A percentile compares a stretch with the other conserved stretches of the same genome.
Evolutionary conservation across 1,140 invertebrate genomes (phyloP).

Genomic region (Helicoverpa zea): DNA sequence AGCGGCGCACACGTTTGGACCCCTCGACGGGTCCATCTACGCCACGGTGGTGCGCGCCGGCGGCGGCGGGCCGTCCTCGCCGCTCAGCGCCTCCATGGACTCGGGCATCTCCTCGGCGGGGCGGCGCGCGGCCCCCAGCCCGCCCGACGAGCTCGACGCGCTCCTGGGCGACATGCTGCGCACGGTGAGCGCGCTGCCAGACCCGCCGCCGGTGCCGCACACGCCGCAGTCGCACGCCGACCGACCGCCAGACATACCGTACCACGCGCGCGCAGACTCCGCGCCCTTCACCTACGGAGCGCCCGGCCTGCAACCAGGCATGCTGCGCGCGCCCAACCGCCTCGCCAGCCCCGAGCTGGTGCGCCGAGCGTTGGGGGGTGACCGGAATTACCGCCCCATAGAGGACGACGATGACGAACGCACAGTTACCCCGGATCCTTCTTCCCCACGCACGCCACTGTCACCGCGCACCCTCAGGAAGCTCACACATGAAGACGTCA

Average conservation of each 20-base stretch:
- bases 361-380: constrained; percentile 88
- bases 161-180: constrained; percentile 93
- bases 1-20: constrained; percentile 91
- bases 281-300: constrained; percentile 94
- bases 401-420: constrained; percentile 87
- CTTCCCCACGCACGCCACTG: constrained; percentile 68
- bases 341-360: constrained; percentile 92
- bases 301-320: constrained; percentile 87
- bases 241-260: constrained; percentile 89
- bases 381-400: constrained; percentile 74
- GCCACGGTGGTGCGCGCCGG: constrained; percentile 90
- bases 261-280: constrained; percentile 93
- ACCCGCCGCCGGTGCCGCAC: constrained; percentile 88
- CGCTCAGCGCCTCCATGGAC: constrained; percentile 94
- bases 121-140: constrained; percentile 85
- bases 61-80: constrained; percentile 88
- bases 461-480: constrained; percentile 78
- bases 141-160: constrained; percentile 82
- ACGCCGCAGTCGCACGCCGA: constrained; percentile 72
- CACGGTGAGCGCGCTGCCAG: constrained; percentile 92
- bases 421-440: constrained; percentile 68
- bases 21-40: constrained; percentile 96
- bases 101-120: constrained; percentile 93
- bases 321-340: constrained; percentile 88
- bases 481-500: constrained; percentile 79